Evolutionary conservation across 1,140 invertebrate genomes (phyloP).

Genomic region (Hermetia illucens): DNA sequence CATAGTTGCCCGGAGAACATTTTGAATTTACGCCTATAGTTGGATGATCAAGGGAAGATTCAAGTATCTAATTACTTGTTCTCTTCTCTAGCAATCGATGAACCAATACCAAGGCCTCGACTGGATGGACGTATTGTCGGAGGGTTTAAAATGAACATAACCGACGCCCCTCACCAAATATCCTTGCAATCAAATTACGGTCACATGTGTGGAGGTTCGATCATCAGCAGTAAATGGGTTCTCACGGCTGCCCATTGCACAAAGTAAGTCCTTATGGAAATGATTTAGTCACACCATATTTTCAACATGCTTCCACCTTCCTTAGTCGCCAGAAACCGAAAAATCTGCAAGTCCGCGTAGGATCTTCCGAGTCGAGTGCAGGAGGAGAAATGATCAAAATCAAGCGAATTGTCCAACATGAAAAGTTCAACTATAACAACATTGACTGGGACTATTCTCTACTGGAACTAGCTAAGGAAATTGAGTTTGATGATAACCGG

Average conservation of each 20-base stretch:
- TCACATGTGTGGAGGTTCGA: constrained; percentile 49
- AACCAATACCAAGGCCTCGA: constrained; percentile 9
- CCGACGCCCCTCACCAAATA: constrained; percentile 34
- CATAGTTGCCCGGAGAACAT: too few relatives aligned
- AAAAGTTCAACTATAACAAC: constrained; percentile 19
- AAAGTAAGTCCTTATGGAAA: constrained; percentile 17
- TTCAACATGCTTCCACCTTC: too few relatives aligned
- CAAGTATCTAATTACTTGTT: too few relatives aligned
- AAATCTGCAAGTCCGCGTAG: constrained; percentile 17
- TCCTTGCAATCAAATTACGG: constrained; percentile 24
- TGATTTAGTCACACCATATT: neutral
- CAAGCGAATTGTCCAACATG: constrained; percentile 22
- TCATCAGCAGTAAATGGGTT: constrained; percentile 40
- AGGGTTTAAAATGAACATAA: constrained; percentile 30
- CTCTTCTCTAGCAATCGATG: too few relatives aligned
- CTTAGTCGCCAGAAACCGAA: constrained; percentile 19
- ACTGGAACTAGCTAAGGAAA: constrained; percentile 19
- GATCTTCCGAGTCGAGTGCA: constrained; percentile 15
- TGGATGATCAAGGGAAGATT: neutral
- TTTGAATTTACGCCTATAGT: too few relatives aligned
- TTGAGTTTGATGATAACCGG: constrained; percentile 20
- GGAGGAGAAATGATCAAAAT: constrained; percentile 21
- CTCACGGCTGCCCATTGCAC: constrained; percentile 40
- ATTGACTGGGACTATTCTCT: constrained; percentile 30
- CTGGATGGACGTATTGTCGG: constrained; percentile 33